Conservation (phyloP, 2,113 vertebrate species). For the Shinisaurus crocodilurus region DNA sequence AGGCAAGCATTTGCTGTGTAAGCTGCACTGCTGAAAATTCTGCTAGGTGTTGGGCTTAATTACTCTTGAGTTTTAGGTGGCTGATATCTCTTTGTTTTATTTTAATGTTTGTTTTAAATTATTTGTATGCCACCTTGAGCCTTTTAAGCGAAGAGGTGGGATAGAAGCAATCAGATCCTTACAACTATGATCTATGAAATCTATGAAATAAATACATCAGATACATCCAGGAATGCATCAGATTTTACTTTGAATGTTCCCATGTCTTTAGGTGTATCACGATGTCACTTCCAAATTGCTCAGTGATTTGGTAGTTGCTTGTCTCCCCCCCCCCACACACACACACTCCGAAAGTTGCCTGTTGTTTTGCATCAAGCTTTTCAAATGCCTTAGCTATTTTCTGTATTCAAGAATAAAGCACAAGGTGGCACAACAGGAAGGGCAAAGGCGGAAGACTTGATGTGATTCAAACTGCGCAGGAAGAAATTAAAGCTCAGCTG, state of each 20-base stretch:
- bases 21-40: not conserved
- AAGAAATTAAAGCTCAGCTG: slow-evolving; percentile 72
- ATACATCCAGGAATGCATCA: not conserved
- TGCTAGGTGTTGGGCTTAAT: not conserved
- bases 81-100: not conserved
- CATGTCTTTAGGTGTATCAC: not conserved
- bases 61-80: not conserved
- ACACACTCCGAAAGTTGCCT: not conserved
- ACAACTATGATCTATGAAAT: no score
- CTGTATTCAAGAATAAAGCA: slow-evolving; percentile 54
- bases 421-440: slow-evolving; percentile 50
- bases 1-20: not conserved
- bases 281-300: not conserved
- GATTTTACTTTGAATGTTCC: not conserved
- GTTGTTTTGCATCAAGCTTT: slow-evolving; percentile 51
- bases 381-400: slow-evolving; percentile 32
- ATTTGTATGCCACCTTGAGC: not conserved
- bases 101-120: not conserved
- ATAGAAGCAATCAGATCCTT: not conserved
- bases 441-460: slow-evolving; percentile 52
- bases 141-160: no score
- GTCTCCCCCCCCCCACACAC: not conserved
- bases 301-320: not conserved
- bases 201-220: not conserved
- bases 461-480: slow-evolving; percentile 66